These are phyloP conservation scores for Sphenodon punctatus DNA, from an alignment of 2,797 vertebrate genomes.

Conservation along the genomic window DNA sequence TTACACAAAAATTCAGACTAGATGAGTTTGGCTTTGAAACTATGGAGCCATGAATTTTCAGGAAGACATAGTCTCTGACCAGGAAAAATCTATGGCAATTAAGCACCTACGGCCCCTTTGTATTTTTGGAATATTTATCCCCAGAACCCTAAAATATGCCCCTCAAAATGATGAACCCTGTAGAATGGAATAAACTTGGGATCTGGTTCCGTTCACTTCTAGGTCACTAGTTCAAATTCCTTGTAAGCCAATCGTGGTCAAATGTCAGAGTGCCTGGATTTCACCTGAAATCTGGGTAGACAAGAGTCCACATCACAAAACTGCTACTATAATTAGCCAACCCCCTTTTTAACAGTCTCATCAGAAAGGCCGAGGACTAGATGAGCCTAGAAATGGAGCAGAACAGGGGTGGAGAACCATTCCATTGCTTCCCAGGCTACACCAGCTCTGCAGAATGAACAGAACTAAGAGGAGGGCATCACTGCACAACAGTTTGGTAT, in stretches of 20 bases:
- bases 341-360: too few species aligned
- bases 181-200: neutral
- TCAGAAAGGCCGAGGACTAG: neutral
- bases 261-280: neutral
- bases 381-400: fast-evolving
- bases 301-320: neutral
- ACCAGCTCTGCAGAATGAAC: too few species aligned
- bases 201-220: too few species aligned
- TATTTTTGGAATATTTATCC: too few species aligned
- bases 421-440: neutral
- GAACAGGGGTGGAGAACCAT: neutral
- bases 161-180: neutral
- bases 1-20: too few species aligned
- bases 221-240: neutral
- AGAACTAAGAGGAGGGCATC: too few species aligned
- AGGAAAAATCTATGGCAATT: too few species aligned
- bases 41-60: too few species aligned
- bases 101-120: too few species aligned
- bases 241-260: neutral
- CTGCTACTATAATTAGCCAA: neutral
- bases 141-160: neutral
- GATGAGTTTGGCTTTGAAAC: too few species aligned
- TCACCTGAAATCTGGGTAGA: neutral
- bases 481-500: neutral
- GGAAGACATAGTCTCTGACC: too few species aligned